phyloP scores from a whole-genome alignment of 2,113 vertebrate genomes.

The Caranx melampygus region DNA sequence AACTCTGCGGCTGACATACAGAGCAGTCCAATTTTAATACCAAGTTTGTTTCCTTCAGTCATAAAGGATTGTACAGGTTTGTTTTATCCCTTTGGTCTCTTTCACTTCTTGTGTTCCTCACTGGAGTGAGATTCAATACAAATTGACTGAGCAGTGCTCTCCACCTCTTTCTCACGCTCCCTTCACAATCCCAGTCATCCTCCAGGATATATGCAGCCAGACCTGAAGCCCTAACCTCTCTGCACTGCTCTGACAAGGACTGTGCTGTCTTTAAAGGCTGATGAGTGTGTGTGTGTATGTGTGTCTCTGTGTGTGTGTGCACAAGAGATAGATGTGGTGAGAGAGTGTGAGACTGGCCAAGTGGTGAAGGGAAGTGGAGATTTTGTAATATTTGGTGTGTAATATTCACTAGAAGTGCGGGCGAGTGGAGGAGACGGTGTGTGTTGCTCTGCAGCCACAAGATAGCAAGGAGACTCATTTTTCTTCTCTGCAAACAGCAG shows the following conservation, averaged over 20 bases:
- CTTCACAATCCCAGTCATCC: slow-evolving; percentile 64
- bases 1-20: not conserved
- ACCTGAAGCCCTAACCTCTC: slow-evolving; percentile 61
- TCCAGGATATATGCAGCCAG: slow-evolving; percentile 55
- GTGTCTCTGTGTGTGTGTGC: not conserved
- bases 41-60: slow-evolving; percentile 18
- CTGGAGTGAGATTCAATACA: slow-evolving; percentile 63
- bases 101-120: slow-evolving; percentile 57
- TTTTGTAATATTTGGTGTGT: slow-evolving; percentile 8
- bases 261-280: slow-evolving; percentile 33
- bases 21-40: not conserved
- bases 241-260: slow-evolving; percentile 40
- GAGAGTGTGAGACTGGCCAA: not conserved
- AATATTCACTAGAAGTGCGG: slow-evolving; percentile 4
- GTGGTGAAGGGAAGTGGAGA: not conserved
- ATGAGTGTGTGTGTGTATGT: slow-evolving; percentile 2
- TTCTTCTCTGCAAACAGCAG: slow-evolving; percentile 1
- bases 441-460: slow-evolving; percentile 7
- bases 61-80: slow-evolving; percentile 25
- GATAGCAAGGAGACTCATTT: not conserved
- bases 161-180: slow-evolving; percentile 68
- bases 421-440: not conserved
- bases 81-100: slow-evolving; percentile 28
- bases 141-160: slow-evolving; percentile 73
- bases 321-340: slow-evolving; percentile 2